Conservation (phyloP, 2,888 invertebrate genomes). For the Polydrusus cervinus region DNA sequence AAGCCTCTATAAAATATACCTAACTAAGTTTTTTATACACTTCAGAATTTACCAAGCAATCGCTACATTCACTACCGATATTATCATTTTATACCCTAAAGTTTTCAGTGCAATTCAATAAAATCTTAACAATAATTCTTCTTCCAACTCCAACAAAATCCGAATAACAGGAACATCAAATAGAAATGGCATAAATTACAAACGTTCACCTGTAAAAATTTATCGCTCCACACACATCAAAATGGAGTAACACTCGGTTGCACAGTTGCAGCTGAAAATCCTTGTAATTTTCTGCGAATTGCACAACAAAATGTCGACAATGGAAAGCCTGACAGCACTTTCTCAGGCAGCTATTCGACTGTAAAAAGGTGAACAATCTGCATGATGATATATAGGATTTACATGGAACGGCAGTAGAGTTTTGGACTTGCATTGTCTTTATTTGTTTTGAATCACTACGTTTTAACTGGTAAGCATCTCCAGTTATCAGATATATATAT, state of each 20-base stretch:
- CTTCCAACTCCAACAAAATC: conserved; percentile 2
- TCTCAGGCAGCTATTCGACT: conserved; percentile 14
- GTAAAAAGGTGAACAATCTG: conserved; percentile 1
- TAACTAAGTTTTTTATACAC: too few relatives aligned
- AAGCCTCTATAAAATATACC: too few relatives aligned
- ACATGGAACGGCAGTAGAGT: too few relatives aligned
- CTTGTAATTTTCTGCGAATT: conserved; percentile 29
- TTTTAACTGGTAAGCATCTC: too few relatives aligned
- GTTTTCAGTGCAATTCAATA: background rate
- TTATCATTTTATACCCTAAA: too few relatives aligned
- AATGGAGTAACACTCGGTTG: conserved; percentile 18
- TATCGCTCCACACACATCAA: conserved; percentile 8
- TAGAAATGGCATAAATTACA: conserved; percentile 2
- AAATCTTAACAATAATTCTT: conserved; percentile 10
- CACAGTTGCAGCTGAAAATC: conserved; percentile 23
- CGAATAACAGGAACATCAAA: background rate
- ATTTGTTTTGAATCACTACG: too few relatives aligned
- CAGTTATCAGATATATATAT: too few relatives aligned
- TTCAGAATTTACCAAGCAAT: background rate
- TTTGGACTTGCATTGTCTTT: too few relatives aligned
- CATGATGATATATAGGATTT: conserved; percentile 4
- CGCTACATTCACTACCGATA: background rate
- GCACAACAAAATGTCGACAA: conserved; percentile 33
- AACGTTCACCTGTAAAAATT: conserved; percentile 22
- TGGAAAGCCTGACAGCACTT: conserved; percentile 25